These are phyloP conservation scores for Neelides sp. DNA, from an alignment of 1,140 invertebrate genomes.

Conservation along the genomic window DNA sequence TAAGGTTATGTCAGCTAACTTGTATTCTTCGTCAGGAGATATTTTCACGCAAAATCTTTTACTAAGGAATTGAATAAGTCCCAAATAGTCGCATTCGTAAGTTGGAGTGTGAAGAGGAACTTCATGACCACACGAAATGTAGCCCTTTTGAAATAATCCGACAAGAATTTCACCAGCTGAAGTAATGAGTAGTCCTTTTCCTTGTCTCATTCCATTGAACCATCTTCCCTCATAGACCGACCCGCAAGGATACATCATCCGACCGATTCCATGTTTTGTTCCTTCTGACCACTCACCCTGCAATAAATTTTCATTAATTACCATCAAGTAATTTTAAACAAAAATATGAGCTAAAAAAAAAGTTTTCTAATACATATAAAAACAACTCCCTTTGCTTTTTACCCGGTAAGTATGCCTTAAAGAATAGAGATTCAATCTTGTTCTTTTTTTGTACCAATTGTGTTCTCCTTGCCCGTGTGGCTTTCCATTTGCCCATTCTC, in stretches of 20 bases:
- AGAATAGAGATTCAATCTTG: constrained; percentile 5
- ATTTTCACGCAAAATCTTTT: not conserved
- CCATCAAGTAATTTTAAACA: too few relatives aligned
- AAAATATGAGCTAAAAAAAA: too few relatives aligned
- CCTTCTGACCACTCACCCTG: constrained; percentile 16
- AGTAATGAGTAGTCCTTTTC: constrained; percentile 19
- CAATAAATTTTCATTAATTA: not conserved
- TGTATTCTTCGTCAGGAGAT: too few relatives aligned
- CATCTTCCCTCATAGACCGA: constrained; percentile 23
- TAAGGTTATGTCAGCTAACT: too few relatives aligned
- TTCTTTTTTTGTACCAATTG: constrained; percentile 23
- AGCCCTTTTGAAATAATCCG: constrained; percentile 13
- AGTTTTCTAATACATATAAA: too few relatives aligned
- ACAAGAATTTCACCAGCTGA: constrained; percentile 19
- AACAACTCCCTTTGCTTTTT: too few relatives aligned
- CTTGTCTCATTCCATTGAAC: constrained; percentile 19
- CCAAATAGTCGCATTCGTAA: constrained; percentile 15
- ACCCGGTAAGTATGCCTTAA: constrained; percentile 16
- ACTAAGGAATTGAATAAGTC: constrained; percentile 4
- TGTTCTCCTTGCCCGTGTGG: constrained; percentile 20
- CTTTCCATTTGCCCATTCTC: constrained; percentile 17
- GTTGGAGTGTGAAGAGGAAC: constrained; percentile 12
- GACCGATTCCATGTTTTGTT: constrained; percentile 21
- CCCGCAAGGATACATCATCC: constrained; percentile 25
- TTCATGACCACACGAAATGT: constrained; percentile 11